Percentiles rank a stretch among this genome's conserved stretches.
Evolutionary conservation across 2,113 vertebrate species (phyloP).

Genomic region (Eublepharis macularius): DNA sequence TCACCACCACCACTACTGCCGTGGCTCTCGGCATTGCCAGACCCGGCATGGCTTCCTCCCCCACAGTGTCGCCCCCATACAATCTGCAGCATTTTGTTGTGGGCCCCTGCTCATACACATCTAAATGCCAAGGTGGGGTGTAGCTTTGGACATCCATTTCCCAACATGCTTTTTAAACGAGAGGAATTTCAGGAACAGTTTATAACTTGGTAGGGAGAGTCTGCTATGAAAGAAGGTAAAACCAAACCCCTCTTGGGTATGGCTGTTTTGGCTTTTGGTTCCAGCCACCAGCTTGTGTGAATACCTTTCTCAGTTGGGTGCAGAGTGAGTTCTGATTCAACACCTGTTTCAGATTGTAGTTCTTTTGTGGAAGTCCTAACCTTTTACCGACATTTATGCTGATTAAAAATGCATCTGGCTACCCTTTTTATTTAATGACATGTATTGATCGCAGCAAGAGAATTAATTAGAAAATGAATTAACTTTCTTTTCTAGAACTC

Average conservation of each 20-base stretch:
- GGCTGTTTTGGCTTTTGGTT: too few relatives aligned
- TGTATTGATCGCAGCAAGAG: constrained; percentile 39
- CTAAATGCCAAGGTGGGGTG: background rate
- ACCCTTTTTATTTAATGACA: constrained; percentile 26
- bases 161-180: background rate
- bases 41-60: too few relatives aligned
- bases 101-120: background rate
- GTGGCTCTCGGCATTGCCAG: too few relatives aligned
- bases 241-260: background rate
- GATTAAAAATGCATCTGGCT: constrained; percentile 28
- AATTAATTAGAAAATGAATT: constrained; percentile 49
- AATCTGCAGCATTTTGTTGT: too few relatives aligned
- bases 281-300: background rate
- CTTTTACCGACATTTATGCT: background rate
- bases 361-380: background rate
- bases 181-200: background rate
- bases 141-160: background rate
- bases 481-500: constrained; percentile 20
- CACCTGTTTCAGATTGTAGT: background rate
- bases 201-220: background rate
- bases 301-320: fast-evolving
- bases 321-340: background rate
- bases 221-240: background rate
- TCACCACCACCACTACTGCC: too few relatives aligned
- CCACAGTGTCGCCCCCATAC: too few relatives aligned